These are phyloP conservation scores for Laterallus jamaicensis DNA, from an alignment of 2,113 vertebrate genomes.

Conservation along the genomic window DNA sequence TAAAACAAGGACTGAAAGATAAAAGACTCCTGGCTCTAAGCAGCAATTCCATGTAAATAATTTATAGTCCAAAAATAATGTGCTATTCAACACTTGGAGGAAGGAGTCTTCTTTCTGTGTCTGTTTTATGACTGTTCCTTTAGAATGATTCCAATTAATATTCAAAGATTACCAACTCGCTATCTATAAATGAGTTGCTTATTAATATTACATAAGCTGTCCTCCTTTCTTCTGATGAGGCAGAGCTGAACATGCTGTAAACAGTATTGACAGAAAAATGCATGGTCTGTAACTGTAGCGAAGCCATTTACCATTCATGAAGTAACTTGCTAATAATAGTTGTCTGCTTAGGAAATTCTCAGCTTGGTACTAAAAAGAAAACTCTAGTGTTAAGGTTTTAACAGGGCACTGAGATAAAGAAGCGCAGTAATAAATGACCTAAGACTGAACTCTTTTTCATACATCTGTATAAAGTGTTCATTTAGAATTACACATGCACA, in stretches of 20 bases:
- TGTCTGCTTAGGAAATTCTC: conserved; percentile 5
- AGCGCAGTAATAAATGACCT: neutral
- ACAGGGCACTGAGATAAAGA: neutral
- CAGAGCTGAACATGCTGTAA: conserved; percentile 10
- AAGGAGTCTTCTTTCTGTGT: neutral
- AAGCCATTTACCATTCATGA: neutral
- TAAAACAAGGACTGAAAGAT: conserved; percentile 49
- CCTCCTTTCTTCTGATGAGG: conserved; percentile 18
- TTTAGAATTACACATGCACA: neutral
- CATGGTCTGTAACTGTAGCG: neutral
- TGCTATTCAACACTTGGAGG: neutral
- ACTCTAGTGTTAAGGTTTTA: conserved; percentile 34
- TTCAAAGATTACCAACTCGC: conserved; percentile 14
- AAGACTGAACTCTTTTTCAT: neutral
- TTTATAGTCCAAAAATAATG: conserved; percentile 23
- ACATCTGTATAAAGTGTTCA: neutral
- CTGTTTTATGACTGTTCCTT: neutral
- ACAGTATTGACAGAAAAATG: conserved; percentile 46
- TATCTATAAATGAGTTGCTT: conserved; percentile 23
- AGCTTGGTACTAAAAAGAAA: conserved; percentile 3
- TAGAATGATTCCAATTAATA: conserved; percentile 58
- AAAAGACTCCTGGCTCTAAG: neutral
- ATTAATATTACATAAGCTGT: conserved; percentile 44
- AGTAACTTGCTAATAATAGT: conserved; percentile 9
- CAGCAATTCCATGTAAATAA: conserved; percentile 36